These are phyloP conservation scores for Zootoca vivipara DNA, from an alignment of 2,113 vertebrate species.

Conservation along the genomic window DNA sequence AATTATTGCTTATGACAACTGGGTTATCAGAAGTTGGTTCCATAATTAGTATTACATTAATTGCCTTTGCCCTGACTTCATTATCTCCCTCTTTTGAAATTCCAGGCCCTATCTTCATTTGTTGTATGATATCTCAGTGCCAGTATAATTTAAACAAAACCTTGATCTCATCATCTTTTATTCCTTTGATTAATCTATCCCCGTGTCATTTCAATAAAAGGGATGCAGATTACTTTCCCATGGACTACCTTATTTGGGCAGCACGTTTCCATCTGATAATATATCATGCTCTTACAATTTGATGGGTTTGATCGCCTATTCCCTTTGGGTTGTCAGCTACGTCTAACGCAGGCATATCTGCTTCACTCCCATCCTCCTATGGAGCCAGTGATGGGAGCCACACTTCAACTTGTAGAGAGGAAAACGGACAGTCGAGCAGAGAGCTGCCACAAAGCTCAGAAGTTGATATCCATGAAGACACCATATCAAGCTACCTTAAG, in stretches of 20 bases:
- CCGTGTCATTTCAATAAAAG: slow-evolving; percentile 34
- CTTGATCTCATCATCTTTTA: slow-evolving; percentile 34
- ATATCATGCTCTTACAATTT: slow-evolving; percentile 2
- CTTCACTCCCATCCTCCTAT: neutral
- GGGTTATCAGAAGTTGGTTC: slow-evolving; percentile 15
- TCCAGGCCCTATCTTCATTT: slow-evolving; percentile 29
- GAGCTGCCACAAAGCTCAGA: neutral
- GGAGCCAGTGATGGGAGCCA: neutral
- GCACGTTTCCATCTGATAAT: slow-evolving; percentile 22
- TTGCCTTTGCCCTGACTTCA: slow-evolving; percentile 38
- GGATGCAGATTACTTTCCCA: slow-evolving; percentile 50
- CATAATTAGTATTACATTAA: slow-evolving; percentile 25
- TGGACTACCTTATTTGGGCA: slow-evolving; percentile 2
- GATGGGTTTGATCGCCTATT: slow-evolving; percentile 7
- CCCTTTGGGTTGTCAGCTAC: slow-evolving; percentile 40
- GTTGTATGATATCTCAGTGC: neutral
- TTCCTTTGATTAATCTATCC: slow-evolving; percentile 35
- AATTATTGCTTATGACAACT: slow-evolving; percentile 24
- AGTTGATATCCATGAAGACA: neutral
- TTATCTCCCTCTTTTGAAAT: slow-evolving; percentile 43
- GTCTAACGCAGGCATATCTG: neutral
- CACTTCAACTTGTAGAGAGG: neutral
- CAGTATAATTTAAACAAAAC: slow-evolving; percentile 33
- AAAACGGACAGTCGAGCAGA: neutral
- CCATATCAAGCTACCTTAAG: neutral